phyloP scores from a whole-genome alignment of 2,113 vertebrate species.

The Leucosticte australis region DNA sequence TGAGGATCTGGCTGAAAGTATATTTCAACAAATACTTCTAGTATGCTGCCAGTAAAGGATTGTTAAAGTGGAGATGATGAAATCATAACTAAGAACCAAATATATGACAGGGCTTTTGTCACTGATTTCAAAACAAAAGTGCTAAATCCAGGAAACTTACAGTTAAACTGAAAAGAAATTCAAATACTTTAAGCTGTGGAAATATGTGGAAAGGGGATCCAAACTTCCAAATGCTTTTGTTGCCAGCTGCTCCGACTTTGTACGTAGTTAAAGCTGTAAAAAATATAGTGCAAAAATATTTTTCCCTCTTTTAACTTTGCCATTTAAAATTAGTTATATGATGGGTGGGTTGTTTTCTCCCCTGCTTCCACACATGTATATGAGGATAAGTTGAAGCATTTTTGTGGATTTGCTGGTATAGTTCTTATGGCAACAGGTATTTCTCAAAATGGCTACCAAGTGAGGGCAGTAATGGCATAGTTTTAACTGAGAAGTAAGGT shows the following conservation, averaged over 20 bases:
- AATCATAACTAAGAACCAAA: neutral
- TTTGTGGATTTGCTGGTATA: neutral
- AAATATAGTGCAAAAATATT: neutral
- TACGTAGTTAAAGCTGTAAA: neutral
- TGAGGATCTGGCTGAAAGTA: neutral
- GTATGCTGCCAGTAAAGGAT: neutral
- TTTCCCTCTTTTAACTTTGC: neutral
- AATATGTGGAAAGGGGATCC: constrained; percentile 1
- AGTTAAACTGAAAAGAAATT: constrained; percentile 5
- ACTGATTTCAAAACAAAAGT: neutral
- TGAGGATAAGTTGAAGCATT: neutral
- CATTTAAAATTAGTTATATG: neutral
- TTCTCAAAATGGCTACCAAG: neutral
- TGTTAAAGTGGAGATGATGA: neutral
- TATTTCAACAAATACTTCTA: neutral
- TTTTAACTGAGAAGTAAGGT: neutral
- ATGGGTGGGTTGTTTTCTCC: neutral
- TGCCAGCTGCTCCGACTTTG: constrained; percentile 7
- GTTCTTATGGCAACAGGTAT: neutral
- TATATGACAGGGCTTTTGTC: neutral
- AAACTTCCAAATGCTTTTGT: neutral
- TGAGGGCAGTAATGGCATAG: neutral
- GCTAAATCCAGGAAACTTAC: neutral
- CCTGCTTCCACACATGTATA: neutral
- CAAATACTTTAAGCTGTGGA: constrained; percentile 1